Evolutionary conservation across 53 echinoderm and acorn worm species (phyloP), one percentile per base, ranked within the genome.

Genomic region (Apostichopus leukothele): DNA sequence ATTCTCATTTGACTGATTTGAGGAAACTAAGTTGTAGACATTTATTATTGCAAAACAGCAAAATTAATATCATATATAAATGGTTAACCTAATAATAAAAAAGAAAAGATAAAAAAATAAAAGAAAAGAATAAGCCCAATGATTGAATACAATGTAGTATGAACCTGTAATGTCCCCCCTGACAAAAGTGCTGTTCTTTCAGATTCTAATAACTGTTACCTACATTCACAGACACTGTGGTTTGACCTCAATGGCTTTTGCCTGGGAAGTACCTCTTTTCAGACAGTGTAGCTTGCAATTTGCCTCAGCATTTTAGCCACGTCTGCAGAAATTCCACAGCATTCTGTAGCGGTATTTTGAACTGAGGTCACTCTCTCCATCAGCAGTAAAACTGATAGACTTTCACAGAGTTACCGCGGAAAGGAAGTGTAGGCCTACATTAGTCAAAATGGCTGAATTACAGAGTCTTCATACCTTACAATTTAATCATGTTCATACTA

Each of bases 241-340:
- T 81, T 81, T 81, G 81, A 81, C 81, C 81, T 81, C 81, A 21
- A 54, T 25, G 18, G 18, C 60, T 21, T 81, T 81, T 81, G 55
- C 81, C 81, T 54, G 54, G 81, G 81, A 81, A 81, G 81, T 12
- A 11, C 22, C 20, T 81, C 53, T 59, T 19, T 54, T 57, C 81
- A 14, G 53, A 52, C 52, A 22, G 22, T 55, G 21, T 39, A 50
- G 71, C 53, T 7, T 81, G 81, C 54, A 81, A 7, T 18, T 11
- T 52, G 1, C 19, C 53, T 50, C 81, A 53, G 39, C 23, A 81
- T 53, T 81, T 81, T 81, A 81, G 81, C 81, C 81, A 81, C 81
- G 81, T 81, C 55, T 55, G 81, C 81, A 81, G 59, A 81, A 81
- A 81, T 81, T 81, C 55, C 81, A 59, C 12, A 81, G 81, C 55